Evolutionary conservation across 2,113 vertebrate species (phyloP).

Genomic region (Ageneiosus marmoratus): DNA sequence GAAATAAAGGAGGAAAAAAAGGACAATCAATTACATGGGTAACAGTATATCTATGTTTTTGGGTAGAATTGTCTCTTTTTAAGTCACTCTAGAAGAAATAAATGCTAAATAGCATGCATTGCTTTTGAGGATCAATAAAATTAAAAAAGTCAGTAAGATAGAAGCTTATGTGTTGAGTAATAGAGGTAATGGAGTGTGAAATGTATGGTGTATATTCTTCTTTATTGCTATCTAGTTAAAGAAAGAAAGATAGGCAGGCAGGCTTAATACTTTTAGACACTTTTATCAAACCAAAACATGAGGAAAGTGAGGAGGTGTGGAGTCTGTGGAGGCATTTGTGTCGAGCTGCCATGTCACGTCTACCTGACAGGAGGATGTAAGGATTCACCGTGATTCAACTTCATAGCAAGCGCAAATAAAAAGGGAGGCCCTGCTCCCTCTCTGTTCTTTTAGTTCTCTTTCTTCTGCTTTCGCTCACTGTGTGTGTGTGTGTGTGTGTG

Average conservation of each 20-base stretch:
- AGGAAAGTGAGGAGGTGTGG: not conserved
- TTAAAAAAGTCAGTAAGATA: not conserved
- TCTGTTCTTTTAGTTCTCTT: slow-evolving; percentile 40
- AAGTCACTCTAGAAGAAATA: not conserved
- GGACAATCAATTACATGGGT: not conserved
- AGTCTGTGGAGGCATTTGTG: not conserved
- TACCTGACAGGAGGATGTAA: slow-evolving; percentile 42
- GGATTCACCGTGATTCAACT: slow-evolving; percentile 29
- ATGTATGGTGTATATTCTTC: not conserved
- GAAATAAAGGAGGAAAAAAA: not conserved
- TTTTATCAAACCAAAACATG: slow-evolving; percentile 20
- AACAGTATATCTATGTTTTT: not conserved
- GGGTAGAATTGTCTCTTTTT: not conserved
- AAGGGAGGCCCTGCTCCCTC: slow-evolving; percentile 39
- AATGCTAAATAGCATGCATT: not conserved
- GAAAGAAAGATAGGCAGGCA: not conserved
- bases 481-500: slow-evolving; percentile 37
- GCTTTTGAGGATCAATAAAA: not conserved
- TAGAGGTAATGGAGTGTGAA: not conserved
- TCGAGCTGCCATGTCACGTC: slow-evolving; percentile 28
- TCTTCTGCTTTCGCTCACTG: slow-evolving; percentile 41
- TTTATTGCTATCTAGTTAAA: not conserved
- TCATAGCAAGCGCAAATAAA: slow-evolving; percentile 37
- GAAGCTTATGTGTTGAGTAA: not conserved
- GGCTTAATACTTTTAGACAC: not conserved